Conservation (phyloP, 2,888 invertebrate genomes). For the Norana najaformis region DNA sequence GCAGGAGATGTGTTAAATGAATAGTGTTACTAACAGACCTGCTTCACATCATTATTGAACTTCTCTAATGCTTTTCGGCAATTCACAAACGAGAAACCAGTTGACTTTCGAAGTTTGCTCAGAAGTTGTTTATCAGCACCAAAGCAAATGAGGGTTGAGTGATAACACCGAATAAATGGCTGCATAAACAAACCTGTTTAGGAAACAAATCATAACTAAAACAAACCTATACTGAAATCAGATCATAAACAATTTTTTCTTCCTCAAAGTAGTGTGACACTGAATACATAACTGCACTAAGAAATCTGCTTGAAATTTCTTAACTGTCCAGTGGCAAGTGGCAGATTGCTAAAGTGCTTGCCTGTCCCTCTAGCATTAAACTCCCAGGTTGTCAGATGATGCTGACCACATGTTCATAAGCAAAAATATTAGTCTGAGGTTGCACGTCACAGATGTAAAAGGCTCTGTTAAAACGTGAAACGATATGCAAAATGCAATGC, state of each 20-base stretch:
- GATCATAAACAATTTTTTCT: background rate
- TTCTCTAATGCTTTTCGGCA: constrained; percentile 92
- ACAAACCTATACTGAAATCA: background rate
- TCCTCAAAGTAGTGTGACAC: too few relatives aligned
- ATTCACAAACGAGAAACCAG: constrained; percentile 92
- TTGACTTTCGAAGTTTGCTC: constrained; percentile 85
- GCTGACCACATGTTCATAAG: too few relatives aligned
- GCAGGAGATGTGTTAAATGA: background rate
- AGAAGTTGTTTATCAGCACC: constrained; percentile 60
- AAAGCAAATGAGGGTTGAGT: background rate
- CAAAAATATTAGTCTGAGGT: too few relatives aligned
- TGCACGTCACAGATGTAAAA: too few relatives aligned
- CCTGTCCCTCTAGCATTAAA: too few relatives aligned
- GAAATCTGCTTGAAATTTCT: too few relatives aligned
- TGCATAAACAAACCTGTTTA: background rate
- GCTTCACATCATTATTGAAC: constrained; percentile 81
- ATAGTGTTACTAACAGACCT: constrained; percentile 74
- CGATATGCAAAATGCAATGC: background rate
- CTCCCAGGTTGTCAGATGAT: too few relatives aligned
- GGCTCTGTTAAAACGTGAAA: background rate
- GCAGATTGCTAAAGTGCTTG: too few relatives aligned
- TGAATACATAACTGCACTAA: too few relatives aligned
- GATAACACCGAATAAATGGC: constrained; percentile 5
- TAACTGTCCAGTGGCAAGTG: too few relatives aligned
- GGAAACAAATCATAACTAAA: background rate